These are phyloP conservation scores for Stylophora pistillata DNA, from an alignment of 64 coral and sea anemone species.

Conservation along the genomic window DNA sequence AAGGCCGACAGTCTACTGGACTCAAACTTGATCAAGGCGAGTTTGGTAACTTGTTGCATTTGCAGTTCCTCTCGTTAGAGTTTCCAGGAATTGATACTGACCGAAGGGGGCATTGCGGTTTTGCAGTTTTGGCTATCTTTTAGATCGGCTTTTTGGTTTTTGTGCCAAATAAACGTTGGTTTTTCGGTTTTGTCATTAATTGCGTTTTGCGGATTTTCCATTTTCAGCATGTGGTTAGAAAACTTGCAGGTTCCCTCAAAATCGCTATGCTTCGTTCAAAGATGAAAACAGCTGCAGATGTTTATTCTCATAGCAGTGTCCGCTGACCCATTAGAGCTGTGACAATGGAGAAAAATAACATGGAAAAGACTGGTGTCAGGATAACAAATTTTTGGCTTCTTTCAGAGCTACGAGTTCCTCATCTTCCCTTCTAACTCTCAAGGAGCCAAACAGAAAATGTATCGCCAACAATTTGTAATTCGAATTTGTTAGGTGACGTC, in stretches of 20 bases:
- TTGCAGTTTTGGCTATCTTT: too few relatives aligned
- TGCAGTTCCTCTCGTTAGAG: constrained; percentile 39
- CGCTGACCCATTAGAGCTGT: constrained; percentile 1
- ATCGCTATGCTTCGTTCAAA: not conserved
- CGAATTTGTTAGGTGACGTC: too few relatives aligned
- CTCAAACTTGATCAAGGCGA: constrained; percentile 67
- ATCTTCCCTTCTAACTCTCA: too few relatives aligned
- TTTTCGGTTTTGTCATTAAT: too few relatives aligned
- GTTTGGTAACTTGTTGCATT: constrained; percentile 31
- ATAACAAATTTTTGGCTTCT: too few relatives aligned
- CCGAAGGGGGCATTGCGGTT: too few relatives aligned
- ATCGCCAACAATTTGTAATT: too few relatives aligned
- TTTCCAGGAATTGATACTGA: constrained; percentile 51
- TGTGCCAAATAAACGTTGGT: too few relatives aligned
- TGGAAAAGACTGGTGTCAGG: not conserved
- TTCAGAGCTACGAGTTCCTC: too few relatives aligned
- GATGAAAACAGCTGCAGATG: constrained; percentile 33
- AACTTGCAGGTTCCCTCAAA: constrained; percentile 34
- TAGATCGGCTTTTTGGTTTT: too few relatives aligned
- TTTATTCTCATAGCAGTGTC: constrained; percentile 18
- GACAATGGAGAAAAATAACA: not conserved
- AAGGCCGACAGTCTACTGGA: constrained; percentile 81
- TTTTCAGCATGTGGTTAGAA: constrained; percentile 2
- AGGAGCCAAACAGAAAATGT: too few relatives aligned
- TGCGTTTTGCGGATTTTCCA: too few relatives aligned